phyloP scores from a whole-genome alignment of 2,113 vertebrate genomes.

The Tetrao urogallus region DNA sequence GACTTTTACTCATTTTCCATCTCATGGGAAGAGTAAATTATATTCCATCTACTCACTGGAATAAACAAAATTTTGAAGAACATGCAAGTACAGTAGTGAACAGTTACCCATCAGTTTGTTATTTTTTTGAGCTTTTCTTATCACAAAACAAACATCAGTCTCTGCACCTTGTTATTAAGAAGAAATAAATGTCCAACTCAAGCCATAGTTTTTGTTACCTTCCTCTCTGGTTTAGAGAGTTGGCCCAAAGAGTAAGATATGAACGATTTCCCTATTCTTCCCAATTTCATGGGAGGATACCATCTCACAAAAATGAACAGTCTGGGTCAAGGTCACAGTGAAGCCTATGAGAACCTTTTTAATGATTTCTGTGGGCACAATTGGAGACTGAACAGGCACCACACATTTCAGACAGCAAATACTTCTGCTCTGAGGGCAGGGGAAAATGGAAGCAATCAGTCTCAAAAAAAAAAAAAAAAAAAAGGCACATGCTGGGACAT shows the following conservation, averaged over 20 bases:
- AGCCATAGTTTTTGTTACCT: not conserved
- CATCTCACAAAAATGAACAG: not conserved
- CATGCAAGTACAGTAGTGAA: not conserved
- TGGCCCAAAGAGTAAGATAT: not conserved
- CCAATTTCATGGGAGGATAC: not conserved
- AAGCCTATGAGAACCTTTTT: not conserved
- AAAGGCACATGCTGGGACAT: not conserved
- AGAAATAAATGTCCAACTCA: not conserved
- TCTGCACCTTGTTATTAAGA: not conserved
- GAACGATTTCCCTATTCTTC: rapidly evolving
- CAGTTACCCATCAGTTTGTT: not conserved
- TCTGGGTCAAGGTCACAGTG: not conserved
- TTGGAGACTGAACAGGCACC: rapidly evolving
- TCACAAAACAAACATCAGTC: not conserved
- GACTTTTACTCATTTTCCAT: constrained; percentile 3
- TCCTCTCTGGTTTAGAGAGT: not conserved
- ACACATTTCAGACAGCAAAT: not conserved
- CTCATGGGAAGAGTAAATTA: constrained; percentile 17
- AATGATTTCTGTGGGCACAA: not conserved
- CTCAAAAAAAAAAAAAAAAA: not conserved
- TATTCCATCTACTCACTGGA: not conserved
- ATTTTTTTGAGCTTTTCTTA: not conserved
- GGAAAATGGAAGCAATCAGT: not conserved
- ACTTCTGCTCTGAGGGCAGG: not conserved
- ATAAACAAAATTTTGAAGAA: constrained; percentile 37